Evolutionary conservation across 2,888 invertebrate genomes (phyloP).

Genomic region (Tachina fera): DNA sequence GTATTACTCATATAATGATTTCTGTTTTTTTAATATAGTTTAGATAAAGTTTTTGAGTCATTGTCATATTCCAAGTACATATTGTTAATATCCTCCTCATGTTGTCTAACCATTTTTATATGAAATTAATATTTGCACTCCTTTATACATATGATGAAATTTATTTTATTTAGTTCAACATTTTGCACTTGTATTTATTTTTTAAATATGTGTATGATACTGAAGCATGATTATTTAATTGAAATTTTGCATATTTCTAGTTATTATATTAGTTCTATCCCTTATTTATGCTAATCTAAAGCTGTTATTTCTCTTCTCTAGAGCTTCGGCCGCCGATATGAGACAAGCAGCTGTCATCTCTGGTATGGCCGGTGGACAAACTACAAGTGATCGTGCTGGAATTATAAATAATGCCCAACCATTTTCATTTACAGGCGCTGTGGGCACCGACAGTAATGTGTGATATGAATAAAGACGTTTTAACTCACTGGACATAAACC

Average conservation of each 20-base stretch:
- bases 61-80: neutral
- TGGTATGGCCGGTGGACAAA: slow-evolving; percentile 78
- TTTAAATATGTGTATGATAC: neutral
- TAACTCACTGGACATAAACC: slow-evolving; percentile 31
- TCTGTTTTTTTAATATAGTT: no score
- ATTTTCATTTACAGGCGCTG: slow-evolving; percentile 88
- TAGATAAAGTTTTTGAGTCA: no score
- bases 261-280: neutral
- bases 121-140: slow-evolving; percentile 7
- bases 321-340: slow-evolving; percentile 92
- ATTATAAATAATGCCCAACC: slow-evolving; percentile 93
- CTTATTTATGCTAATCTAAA: slow-evolving; percentile 19
- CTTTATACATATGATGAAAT: neutral
- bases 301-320: slow-evolving; percentile 80
- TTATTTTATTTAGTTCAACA: slow-evolving; percentile 11
- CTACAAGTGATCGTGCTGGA: slow-evolving; percentile 87
- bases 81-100: neutral
- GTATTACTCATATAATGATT: no score
- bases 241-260: neutral
- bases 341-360: slow-evolving; percentile 86
- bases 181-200: slow-evolving; percentile 21
- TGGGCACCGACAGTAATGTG: slow-evolving; percentile 87
- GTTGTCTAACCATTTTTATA: neutral
- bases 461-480: slow-evolving; percentile 81
- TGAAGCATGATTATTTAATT: slow-evolving; percentile 39